Conservation (phyloP, 2,888 invertebrate genomes). For the Noctua fimbriata region DNA sequence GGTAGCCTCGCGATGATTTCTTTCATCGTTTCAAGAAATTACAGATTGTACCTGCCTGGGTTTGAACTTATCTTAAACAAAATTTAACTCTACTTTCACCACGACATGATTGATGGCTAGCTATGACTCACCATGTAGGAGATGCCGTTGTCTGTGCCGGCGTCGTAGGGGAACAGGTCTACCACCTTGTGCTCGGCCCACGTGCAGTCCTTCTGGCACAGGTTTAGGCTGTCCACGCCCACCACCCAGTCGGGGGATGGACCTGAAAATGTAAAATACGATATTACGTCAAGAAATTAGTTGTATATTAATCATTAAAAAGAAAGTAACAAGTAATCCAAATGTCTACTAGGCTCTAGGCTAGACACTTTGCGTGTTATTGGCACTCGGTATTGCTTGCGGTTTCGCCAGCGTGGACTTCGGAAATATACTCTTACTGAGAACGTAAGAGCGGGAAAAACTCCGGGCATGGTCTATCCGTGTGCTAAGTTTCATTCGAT, state of each 20-base stretch:
- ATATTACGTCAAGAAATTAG: not conserved
- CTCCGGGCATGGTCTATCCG: not conserved
- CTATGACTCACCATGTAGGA: conserved; percentile 94
- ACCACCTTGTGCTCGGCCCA: conserved; percentile 96
- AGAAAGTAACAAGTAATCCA: not conserved
- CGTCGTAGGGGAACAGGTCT: conserved; percentile 98
- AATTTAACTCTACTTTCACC: not conserved
- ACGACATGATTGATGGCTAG: not conserved
- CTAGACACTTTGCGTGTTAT: not conserved
- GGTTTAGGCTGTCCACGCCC: conserved; percentile 96
- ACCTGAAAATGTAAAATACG: conserved; percentile 86
- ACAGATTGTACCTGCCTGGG: not conserved
- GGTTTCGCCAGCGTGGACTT: not conserved
- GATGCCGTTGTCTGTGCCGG: conserved; percentile 98
- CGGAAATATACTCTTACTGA: not conserved
- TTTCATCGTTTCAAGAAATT: not conserved
- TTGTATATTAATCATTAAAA: conserved; percentile 1
- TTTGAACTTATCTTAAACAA: not conserved
- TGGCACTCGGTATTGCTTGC: not conserved
- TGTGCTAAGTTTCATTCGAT: not conserved
- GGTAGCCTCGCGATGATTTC: not conserved
- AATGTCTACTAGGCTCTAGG: not conserved
- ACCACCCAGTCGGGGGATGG: conserved; percentile 99
- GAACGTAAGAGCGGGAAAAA: not conserved
- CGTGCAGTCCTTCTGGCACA: conserved; percentile 96